These are phyloP conservation scores for Acanthiza pusilla DNA, from an alignment of 2,797 vertebrate genomes.

Conservation along the genomic window DNA sequence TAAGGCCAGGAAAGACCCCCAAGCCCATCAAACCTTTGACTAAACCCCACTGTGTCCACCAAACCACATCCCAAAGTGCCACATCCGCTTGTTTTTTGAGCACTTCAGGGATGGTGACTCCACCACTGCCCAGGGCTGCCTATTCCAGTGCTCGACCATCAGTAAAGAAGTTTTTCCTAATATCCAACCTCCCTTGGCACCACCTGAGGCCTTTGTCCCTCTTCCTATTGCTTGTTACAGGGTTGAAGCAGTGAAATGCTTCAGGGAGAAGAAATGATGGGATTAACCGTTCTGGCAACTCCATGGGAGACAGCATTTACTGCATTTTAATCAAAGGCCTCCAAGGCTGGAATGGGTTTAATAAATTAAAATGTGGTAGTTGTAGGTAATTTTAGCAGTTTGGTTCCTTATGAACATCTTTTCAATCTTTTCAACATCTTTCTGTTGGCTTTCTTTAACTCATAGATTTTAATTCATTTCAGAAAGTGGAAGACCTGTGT, in stretches of 20 bases:
- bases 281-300: neutral
- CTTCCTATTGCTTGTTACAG: accelerated
- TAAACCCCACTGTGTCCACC: neutral
- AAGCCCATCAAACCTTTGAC: neutral
- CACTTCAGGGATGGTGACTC: neutral
- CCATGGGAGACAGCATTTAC: neutral
- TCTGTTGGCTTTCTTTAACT: neutral
- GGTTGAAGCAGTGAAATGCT: neutral
- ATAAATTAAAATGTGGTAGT: neutral
- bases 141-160: neutral
- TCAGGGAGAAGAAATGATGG: neutral
- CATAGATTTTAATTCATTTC: neutral
- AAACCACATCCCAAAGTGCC: neutral
- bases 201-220: neutral
- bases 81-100: neutral
- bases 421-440: neutral
- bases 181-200: neutral
- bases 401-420: neutral
- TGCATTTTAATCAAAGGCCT: neutral
- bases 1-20: neutral
- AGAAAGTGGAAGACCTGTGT: neutral
- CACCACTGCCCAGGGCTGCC: neutral
- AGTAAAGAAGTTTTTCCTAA: neutral
- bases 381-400: neutral
- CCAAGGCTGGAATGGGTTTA: neutral